These are phyloP conservation scores for Tragulus kanchil DNA, from an alignment of 2,113 vertebrate species.

Conservation along the genomic window DNA sequence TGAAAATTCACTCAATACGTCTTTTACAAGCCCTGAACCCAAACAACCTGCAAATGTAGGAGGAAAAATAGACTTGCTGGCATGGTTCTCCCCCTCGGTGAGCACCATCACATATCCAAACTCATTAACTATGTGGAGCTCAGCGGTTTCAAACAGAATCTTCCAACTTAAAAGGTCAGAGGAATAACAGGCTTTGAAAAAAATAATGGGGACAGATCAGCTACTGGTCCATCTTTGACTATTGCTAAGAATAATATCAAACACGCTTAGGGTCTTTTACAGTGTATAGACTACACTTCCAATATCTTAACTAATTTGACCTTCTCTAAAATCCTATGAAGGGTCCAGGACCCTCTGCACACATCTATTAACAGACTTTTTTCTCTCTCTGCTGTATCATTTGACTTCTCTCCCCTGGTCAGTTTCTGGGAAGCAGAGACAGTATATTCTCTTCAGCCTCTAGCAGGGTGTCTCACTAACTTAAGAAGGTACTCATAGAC, in stretches of 20 bases:
- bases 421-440: background rate
- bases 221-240: background rate
- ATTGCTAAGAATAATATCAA: background rate
- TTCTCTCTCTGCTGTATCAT: background rate
- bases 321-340: background rate
- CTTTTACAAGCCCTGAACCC: background rate
- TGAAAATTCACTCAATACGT: slow-evolving; percentile 1
- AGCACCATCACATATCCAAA: background rate
- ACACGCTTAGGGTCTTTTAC: background rate
- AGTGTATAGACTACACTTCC: background rate
- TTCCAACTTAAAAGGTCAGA: slow-evolving; percentile 33
- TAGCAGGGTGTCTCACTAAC: background rate
- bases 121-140: slow-evolving; percentile 5
- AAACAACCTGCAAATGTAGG: background rate
- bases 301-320: background rate
- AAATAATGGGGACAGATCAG: background rate
- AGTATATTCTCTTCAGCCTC: background rate
- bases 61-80: background rate
- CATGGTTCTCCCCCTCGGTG: background rate
- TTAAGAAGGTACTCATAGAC: background rate
- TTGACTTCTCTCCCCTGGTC: background rate
- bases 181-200: background rate
- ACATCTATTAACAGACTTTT: background rate
- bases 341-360: no score
- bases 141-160: slow-evolving; percentile 42